These are phyloP conservation scores for Stichopus horrens DNA, from an alignment of 53 echinoderm and acorn worm genomes.

Conservation along the genomic window DNA sequence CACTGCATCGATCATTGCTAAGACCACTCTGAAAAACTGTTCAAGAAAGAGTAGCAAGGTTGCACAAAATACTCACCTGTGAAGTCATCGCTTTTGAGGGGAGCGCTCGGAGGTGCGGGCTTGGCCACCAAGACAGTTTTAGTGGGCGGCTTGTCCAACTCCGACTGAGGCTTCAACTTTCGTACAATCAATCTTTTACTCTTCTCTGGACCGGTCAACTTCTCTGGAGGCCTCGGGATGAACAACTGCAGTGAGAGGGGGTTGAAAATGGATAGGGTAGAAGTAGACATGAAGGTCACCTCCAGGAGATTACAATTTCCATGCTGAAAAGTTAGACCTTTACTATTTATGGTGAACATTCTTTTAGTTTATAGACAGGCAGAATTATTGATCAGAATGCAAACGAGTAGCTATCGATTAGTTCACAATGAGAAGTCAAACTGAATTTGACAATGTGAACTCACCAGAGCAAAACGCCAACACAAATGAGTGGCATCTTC, in stretches of 20 bases:
- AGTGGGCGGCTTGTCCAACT: slow-evolving; percentile 73
- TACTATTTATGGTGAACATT: not conserved
- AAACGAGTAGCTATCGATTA: no score
- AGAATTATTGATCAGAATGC: not conserved
- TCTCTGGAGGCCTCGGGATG: slow-evolving; percentile 74
- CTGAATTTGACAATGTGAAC: no score
- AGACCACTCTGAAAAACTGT: no score
- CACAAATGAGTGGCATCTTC: no score
- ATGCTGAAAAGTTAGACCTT: not conserved
- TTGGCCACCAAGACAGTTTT: slow-evolving; percentile 82
- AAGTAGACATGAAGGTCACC: slow-evolving; percentile 2
- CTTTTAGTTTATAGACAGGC: not conserved
- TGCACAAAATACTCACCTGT: slow-evolving; percentile 52
- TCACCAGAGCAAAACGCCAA: no score
- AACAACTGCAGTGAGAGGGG: slow-evolving; percentile 55
- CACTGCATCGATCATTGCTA: no score
- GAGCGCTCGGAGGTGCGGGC: slow-evolving; percentile 85
- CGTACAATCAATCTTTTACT: slow-evolving; percentile 72
- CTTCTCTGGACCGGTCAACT: slow-evolving; percentile 23
- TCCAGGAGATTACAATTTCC: not conserved
- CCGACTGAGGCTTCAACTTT: slow-evolving; percentile 85
- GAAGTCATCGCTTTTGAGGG: slow-evolving; percentile 75
- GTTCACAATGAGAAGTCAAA: no score
- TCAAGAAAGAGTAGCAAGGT: not conserved
- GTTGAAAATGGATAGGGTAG: not conserved